Evolutionary conservation across 2,888 invertebrate species (phyloP).

Genomic region (Polia nebulosa): DNA sequence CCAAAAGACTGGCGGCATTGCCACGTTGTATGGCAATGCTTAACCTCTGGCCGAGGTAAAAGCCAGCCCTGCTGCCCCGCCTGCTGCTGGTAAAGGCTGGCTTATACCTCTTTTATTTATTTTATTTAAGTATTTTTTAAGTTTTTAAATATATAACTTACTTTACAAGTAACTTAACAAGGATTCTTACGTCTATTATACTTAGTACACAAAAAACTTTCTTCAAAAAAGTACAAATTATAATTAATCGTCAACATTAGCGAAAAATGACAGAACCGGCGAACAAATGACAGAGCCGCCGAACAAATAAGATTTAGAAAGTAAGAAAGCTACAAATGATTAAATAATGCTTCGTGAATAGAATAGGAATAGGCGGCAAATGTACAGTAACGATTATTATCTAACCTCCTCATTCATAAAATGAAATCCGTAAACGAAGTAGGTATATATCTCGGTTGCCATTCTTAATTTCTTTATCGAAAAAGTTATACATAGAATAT

Average conservation of each 20-base stretch:
- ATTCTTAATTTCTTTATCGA: not conserved
- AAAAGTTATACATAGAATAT: no score
- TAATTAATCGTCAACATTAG: constrained; percentile 48
- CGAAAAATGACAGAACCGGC: constrained; percentile 40
- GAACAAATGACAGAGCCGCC: constrained; percentile 40
- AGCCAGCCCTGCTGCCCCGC: no score
- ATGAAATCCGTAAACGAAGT: constrained; percentile 17
- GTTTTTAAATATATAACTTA: no score
- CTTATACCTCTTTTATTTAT: no score
- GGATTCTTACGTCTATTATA: not conserved
- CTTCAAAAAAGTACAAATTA: constrained; percentile 28
- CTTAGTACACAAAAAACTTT: constrained; percentile 25
- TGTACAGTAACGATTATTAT: constrained; percentile 35
- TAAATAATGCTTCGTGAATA: constrained; percentile 33
- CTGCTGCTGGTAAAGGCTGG: no score
- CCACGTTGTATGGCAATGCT: no score
- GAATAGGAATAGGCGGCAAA: constrained; percentile 32
- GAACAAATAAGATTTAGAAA: constrained; percentile 58
- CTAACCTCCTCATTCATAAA: constrained; percentile 28
- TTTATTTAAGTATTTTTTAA: no score
- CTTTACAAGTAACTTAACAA: no score
- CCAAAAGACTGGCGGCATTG: no score
- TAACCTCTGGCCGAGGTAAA: no score
- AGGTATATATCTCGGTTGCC: constrained; percentile 10
- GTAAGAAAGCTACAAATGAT: constrained; percentile 44